These are phyloP conservation scores for Hoplodrina ambigua DNA, from an alignment of 2,888 invertebrate species.

Conservation along the genomic window DNA sequence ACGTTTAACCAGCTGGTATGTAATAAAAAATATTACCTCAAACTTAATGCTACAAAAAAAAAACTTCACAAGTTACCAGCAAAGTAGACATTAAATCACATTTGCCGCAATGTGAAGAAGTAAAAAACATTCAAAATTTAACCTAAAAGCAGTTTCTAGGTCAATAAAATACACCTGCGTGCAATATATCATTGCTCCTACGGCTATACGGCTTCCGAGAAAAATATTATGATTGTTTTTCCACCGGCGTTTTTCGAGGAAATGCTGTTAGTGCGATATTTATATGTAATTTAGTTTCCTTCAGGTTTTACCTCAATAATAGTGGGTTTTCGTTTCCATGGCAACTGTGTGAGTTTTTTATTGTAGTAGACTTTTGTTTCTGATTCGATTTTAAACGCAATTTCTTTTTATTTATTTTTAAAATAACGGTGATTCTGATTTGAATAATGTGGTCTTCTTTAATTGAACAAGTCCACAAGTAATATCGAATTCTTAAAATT, in stretches of 20 bases:
- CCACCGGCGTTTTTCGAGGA: constrained; percentile 14
- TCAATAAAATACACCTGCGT: constrained; percentile 64
- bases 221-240: constrained; percentile 58
- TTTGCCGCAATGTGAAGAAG: constrained; percentile 39
- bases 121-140: constrained; percentile 51
- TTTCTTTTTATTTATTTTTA: too few species aligned
- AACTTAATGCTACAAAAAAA: constrained; percentile 23
- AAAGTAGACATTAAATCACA: constrained; percentile 52
- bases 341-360: not conserved
- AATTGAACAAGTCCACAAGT: too few species aligned
- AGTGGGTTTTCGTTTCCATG: constrained; percentile 7
- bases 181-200: constrained; percentile 56
- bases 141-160: constrained; percentile 58
- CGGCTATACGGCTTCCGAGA: constrained; percentile 20
- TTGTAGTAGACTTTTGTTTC: not conserved
- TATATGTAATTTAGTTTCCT: constrained; percentile 20
- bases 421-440: too few species aligned
- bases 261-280: constrained; percentile 33
- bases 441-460: too few species aligned
- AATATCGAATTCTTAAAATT: too few species aligned
- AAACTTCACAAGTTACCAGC: constrained; percentile 30
- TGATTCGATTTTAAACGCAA: not conserved
- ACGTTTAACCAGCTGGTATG: too few species aligned
- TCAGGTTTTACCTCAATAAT: constrained; percentile 14
- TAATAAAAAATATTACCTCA: constrained; percentile 16